Evolutionary conservation across 2,113 vertebrate genomes (phyloP).

Genomic region (Fulmarus glacialis): DNA sequence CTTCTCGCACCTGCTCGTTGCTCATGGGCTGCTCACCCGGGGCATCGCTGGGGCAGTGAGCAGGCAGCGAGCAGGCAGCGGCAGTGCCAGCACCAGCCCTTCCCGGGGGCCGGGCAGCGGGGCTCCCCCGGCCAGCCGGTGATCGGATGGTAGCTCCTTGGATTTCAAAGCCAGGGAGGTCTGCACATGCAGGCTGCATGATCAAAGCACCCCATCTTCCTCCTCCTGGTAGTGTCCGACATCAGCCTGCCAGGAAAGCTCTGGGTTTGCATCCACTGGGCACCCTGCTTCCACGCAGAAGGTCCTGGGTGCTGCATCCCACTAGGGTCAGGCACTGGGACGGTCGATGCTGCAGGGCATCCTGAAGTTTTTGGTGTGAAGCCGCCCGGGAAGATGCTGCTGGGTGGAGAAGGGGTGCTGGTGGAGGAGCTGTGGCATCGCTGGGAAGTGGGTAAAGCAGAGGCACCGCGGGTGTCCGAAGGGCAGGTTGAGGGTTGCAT

Average conservation of each 20-base stretch:
- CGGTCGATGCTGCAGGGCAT: rapidly evolving
- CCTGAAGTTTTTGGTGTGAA: not conserved
- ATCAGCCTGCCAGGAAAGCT: not conserved
- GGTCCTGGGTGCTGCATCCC: not conserved
- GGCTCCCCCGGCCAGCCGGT: not conserved
- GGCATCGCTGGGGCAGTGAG: not conserved
- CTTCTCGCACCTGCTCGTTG: rapidly evolving
- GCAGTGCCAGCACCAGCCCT: not conserved
- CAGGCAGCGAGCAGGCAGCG: not conserved
- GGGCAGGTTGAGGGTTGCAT: not conserved
- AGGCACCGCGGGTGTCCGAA: not conserved
- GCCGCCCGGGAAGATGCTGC: rapidly evolving
- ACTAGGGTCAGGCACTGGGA: not conserved
- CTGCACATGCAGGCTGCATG: not conserved
- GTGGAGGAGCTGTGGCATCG: rapidly evolving
- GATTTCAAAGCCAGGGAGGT: not conserved
- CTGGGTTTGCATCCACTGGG: rapidly evolving
- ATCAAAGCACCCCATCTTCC: not conserved
- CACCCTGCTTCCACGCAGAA: not conserved
- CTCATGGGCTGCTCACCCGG: rapidly evolving
- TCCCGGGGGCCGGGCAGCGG: no score
- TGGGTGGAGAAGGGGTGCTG: not conserved
- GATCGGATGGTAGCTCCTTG: not conserved
- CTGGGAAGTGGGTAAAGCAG: not conserved
- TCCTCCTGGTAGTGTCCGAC: not conserved